Conservation (phyloP, 2,797 vertebrate species). For the Miopithecus talapoin region DNA sequence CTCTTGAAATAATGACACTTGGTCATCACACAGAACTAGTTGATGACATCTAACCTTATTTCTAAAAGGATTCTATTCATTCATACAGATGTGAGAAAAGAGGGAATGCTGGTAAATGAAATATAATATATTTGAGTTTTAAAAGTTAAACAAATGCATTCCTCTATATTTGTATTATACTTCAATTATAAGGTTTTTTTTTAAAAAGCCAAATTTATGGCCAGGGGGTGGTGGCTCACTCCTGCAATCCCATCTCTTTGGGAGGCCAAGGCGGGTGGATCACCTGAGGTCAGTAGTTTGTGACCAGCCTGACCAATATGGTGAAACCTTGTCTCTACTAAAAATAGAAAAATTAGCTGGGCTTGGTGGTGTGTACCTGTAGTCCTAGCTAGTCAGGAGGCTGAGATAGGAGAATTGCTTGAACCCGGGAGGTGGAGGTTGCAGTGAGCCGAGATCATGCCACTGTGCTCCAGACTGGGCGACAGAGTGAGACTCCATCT, state of each 20-base stretch:
- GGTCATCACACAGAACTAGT: neutral
- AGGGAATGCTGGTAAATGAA: neutral
- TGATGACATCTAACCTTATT: neutral
- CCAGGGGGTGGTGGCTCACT: rapidly evolving
- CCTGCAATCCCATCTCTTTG: neutral
- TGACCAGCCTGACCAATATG: neutral
- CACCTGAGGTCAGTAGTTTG: neutral
- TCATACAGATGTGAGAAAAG: neutral
- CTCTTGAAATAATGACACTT: neutral
- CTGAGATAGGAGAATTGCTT: neutral
- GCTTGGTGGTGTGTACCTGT: neutral
- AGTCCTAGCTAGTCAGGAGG: neutral
- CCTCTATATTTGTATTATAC: neutral
- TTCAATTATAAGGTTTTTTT: neutral
- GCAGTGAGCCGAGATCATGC: neutral
- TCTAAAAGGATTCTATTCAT: neutral
- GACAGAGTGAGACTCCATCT: neutral
- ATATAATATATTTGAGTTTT: neutral
- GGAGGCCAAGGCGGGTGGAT: neutral
- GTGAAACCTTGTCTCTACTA: neutral
- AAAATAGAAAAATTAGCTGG: neutral
- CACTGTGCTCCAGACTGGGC: neutral
- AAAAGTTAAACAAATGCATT: neutral
- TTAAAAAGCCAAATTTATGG: neutral
- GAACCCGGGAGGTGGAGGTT: neutral